These are phyloP conservation scores for Thecocarcelia acutangulata DNA, from an alignment of 2,888 invertebrate species.

Conservation along the genomic window DNA sequence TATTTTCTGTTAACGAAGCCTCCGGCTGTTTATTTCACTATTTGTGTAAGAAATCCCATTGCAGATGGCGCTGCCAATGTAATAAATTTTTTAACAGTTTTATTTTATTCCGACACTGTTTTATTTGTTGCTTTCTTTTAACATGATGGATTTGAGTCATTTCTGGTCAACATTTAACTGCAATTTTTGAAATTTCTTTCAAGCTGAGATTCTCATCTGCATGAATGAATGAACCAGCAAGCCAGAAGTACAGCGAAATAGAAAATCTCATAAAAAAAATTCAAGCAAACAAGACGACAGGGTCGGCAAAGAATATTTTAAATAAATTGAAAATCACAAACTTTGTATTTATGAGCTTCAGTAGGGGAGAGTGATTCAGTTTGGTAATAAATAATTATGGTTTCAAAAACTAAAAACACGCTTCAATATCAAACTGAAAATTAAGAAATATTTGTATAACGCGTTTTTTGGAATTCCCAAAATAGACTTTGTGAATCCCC, in stretches of 20 bases:
- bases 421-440: no score
- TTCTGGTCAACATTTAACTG: slow-evolving; percentile 8
- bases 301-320: no score
- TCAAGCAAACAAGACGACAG: no score
- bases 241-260: background rate
- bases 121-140: slow-evolving; percentile 15
- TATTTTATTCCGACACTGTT: slow-evolving; percentile 5
- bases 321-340: no score
- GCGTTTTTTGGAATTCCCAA: no score
- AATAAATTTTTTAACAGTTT: slow-evolving; percentile 36
- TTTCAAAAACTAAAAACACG: no score
- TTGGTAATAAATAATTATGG: no score
- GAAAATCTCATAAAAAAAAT: no score
- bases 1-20: slow-evolving; percentile 20
- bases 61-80: slow-evolving; percentile 58
- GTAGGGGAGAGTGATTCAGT: no score
- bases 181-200: background rate
- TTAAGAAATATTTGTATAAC: no score
- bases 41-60: slow-evolving; percentile 51
- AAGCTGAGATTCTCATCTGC: slow-evolving; percentile 27
- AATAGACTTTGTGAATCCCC: no score
- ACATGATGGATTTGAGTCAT: slow-evolving; percentile 63
- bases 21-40: slow-evolving; percentile 51
- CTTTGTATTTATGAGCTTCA: no score
- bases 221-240: slow-evolving; percentile 42